Conservation (phyloP, 1,140 invertebrate species). For the Tetragonula clypearis region DNA sequence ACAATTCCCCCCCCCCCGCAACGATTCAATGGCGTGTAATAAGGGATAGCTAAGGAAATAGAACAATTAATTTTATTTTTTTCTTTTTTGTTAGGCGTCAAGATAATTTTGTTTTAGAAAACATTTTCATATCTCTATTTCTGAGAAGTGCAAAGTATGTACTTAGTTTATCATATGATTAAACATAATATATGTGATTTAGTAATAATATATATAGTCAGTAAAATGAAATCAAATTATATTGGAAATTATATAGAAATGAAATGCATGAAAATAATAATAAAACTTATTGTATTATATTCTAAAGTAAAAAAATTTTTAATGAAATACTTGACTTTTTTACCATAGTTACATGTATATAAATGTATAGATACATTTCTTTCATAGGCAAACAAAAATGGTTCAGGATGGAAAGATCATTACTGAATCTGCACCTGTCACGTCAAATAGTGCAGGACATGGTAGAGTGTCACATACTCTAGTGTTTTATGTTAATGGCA, state of each 20-base stretch:
- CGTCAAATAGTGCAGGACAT: background rate
- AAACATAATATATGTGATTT: background rate
- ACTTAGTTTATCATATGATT: background rate
- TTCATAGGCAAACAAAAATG: background rate
- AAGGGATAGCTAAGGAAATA: too few species aligned
- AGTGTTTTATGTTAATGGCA: constrained; percentile 79
- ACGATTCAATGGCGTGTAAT: too few species aligned
- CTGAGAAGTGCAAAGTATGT: background rate
- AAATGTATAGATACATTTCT: background rate
- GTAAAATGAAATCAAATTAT: background rate
- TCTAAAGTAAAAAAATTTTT: background rate
- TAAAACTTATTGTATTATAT: background rate
- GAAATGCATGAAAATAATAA: too few species aligned
- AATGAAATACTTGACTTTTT: background rate
- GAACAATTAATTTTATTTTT: too few species aligned
- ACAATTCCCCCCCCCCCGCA: too few species aligned
- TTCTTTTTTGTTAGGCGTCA: too few species aligned
- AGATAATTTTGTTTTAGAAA: background rate
- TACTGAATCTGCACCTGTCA: background rate
- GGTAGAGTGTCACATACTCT: constrained; percentile 58
- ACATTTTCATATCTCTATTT: background rate
- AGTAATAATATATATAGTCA: background rate
- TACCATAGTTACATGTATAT: background rate
- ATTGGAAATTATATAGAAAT: background rate
- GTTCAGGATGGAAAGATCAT: background rate